Percentiles rank a stretch among this genome's conserved stretches.
phyloP scores from a whole-genome alignment of 2,797 vertebrate genomes.

The Myotis vivesi region DNA sequence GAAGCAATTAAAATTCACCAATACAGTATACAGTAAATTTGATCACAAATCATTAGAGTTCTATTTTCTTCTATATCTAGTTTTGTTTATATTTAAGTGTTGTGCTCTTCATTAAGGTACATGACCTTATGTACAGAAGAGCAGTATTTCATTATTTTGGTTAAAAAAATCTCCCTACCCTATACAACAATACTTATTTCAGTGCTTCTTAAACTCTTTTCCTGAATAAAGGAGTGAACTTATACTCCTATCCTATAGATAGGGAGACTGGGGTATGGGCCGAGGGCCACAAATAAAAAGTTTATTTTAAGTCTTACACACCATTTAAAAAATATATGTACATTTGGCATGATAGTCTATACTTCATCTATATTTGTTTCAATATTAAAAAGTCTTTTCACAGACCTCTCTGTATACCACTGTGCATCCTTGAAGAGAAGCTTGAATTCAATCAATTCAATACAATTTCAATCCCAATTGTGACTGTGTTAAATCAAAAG shows the following conservation, averaged over 20 bases:
- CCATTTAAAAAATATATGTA: not conserved
- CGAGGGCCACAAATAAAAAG: not conserved
- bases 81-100: not conserved
- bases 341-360: not conserved
- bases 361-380: not conserved
- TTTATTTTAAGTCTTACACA: not conserved
- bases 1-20: not conserved
- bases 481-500: not conserved
- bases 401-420: not conserved
- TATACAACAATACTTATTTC: not conserved
- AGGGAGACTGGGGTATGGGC: not conserved
- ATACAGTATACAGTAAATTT: not conserved
- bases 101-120: constrained; percentile 2
- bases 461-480: not conserved
- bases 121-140: not conserved
- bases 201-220: not conserved
- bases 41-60: not conserved
- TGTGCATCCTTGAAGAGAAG: not conserved
- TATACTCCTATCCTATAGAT: not conserved
- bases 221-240: not conserved
- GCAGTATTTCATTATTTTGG: not conserved
- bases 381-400: not conserved
- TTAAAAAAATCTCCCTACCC: not conserved
- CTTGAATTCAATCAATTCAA: not conserved
- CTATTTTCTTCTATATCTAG: not conserved